Evolutionary conservation across 2,797 vertebrate species (phyloP).

Genomic region (Sylvia borin): DNA sequence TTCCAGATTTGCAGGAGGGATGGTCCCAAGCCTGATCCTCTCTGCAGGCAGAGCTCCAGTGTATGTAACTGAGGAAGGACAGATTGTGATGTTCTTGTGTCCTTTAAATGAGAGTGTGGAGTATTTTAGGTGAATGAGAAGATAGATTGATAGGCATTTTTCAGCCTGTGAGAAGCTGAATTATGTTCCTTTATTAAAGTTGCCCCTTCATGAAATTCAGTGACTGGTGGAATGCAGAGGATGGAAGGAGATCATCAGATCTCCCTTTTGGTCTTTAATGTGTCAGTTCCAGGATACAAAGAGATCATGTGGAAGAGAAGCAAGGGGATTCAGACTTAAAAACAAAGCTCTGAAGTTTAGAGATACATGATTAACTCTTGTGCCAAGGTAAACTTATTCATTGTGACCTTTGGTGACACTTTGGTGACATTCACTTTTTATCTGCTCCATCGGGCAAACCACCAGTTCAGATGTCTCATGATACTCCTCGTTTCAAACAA

Average conservation of each 20-base stretch:
- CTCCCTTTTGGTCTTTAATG: neutral
- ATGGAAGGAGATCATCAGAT: neutral
- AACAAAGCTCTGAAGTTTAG: neutral
- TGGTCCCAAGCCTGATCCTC: neutral
- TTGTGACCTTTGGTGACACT: neutral
- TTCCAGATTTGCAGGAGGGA: neutral
- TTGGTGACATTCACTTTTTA: neutral
- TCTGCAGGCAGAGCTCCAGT: neutral
- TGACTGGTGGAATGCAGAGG: neutral
- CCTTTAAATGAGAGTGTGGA: neutral
- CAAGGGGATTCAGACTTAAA: neutral
- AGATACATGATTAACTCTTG: neutral
- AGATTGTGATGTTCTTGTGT: neutral
- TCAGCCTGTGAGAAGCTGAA: neutral
- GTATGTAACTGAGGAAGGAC: neutral
- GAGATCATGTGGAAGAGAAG: neutral
- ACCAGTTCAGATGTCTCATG: neutral
- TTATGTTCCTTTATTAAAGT: neutral
- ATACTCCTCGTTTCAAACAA: neutral
- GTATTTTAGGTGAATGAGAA: neutral
- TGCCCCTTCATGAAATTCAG: neutral
- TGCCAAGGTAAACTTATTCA: rapidly evolving
- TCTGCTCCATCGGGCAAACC: neutral
- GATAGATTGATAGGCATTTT: neutral
- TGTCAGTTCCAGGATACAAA: neutral